Evolutionary conservation across 2,113 vertebrate species (phyloP).

Genomic region (Podarcis muralis): DNA sequence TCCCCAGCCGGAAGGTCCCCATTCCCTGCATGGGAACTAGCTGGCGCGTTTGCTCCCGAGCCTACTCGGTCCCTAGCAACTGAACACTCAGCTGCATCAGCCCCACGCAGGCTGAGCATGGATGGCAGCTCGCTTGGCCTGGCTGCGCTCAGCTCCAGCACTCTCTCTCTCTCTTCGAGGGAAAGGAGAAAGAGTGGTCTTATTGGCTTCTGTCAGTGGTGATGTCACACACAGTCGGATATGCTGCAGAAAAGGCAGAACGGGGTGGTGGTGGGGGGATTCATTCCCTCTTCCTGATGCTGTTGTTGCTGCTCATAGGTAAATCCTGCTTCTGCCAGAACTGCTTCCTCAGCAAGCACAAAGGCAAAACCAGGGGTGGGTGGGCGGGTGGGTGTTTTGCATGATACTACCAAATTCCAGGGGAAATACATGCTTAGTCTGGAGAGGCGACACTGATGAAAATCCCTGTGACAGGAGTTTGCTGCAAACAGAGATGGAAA

Average conservation of each 20-base stretch:
- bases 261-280: background rate
- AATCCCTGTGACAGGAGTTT: background rate
- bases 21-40: slow-evolving; percentile 31
- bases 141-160: slow-evolving; percentile 18
- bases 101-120: slow-evolving; percentile 1
- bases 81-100: background rate
- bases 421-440: background rate
- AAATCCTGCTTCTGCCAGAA: background rate
- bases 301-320: background rate
- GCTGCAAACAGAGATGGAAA: background rate
- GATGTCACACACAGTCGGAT: slow-evolving; percentile 15
- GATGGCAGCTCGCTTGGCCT: background rate
- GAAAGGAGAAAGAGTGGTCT: background rate
- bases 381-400: background rate
- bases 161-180: background rate
- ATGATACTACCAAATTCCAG: background rate
- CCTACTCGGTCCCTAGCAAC: background rate
- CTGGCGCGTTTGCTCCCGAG: background rate
- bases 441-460: background rate
- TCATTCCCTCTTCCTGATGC: background rate
- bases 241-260: slow-evolving; percentile 4
- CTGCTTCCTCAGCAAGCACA: background rate
- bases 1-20: slow-evolving; percentile 37
- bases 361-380: background rate
- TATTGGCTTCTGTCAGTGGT: slow-evolving; percentile 24